These are phyloP conservation scores for Drosophila ananassae DNA, from an alignment of 1,140 invertebrate genomes.

Conservation along the genomic window DNA sequence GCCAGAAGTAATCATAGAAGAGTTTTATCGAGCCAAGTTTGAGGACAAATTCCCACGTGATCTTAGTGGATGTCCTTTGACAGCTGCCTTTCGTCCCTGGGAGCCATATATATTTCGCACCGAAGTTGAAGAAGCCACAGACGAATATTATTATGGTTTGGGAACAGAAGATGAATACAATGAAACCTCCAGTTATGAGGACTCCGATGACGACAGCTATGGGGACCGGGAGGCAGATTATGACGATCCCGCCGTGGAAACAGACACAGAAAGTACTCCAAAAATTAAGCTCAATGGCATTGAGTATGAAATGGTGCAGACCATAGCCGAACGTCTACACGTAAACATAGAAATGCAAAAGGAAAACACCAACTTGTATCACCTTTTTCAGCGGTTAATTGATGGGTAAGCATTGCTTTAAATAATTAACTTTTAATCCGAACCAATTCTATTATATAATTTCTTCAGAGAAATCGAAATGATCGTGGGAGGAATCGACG, in stretches of 20 bases:
- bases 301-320: constrained; percentile 72
- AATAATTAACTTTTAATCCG: neutral
- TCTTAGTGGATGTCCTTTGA: constrained; percentile 73
- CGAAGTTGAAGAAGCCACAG: neutral
- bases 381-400: constrained; percentile 75
- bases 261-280: neutral
- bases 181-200: constrained; percentile 19
- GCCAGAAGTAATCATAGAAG: constrained; percentile 38
- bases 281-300: constrained; percentile 55
- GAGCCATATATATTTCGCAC: constrained; percentile 75
- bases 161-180: constrained; percentile 24
- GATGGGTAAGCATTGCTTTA: constrained; percentile 56
- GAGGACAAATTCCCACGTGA: constrained; percentile 73
- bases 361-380: constrained; percentile 75
- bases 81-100: constrained; percentile 72
- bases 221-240: constrained; percentile 5
- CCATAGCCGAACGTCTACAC: constrained; percentile 70
- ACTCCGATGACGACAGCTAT: constrained; percentile 15
- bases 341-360: constrained; percentile 65
- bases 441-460: neutral
- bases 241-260: neutral
- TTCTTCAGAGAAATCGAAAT: constrained; percentile 67
- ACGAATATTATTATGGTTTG: constrained; percentile 37
- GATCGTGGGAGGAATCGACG: constrained; percentile 77
- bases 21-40: constrained; percentile 58